Conservation (phyloP, 2,113 vertebrate genomes). For the Fukomys damarensis region DNA sequence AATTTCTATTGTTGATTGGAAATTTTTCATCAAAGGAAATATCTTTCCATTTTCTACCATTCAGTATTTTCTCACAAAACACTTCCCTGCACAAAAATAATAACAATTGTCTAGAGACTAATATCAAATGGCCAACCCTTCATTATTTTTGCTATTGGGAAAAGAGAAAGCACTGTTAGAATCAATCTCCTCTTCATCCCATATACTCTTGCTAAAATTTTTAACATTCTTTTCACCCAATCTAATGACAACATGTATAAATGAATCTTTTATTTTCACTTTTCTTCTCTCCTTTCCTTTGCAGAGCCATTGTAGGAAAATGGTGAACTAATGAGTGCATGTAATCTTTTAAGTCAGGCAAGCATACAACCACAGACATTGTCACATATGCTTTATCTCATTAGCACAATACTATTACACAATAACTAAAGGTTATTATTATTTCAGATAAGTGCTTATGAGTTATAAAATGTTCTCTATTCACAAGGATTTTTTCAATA, state of each 20-base stretch:
- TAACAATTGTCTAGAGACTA: neutral
- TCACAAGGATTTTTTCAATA: neutral
- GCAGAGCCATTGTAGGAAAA: neutral
- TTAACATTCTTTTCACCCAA: constrained; percentile 27
- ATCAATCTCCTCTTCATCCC: neutral
- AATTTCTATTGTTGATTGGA: neutral
- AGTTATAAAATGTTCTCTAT: neutral
- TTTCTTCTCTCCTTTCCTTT: constrained; percentile 16
- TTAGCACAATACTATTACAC: constrained; percentile 26
- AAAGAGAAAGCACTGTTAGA: neutral
- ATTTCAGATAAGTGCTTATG: neutral
- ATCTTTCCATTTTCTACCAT: constrained; percentile 39
- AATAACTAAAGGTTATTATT: neutral
- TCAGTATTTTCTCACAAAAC: neutral
- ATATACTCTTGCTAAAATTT: constrained; percentile 12
- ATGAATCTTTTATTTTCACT: neutral
- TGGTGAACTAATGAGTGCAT: neutral
- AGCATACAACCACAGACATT: neutral
- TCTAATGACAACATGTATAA: neutral
- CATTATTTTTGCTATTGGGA: neutral
- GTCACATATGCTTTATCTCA: neutral
- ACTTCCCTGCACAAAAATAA: neutral
- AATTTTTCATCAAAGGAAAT: neutral
- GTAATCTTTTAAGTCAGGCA: neutral
- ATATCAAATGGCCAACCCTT: neutral